Evolutionary conservation across 2,888 invertebrate genomes (phyloP).

Genomic region (Apodemia hepburni): DNA sequence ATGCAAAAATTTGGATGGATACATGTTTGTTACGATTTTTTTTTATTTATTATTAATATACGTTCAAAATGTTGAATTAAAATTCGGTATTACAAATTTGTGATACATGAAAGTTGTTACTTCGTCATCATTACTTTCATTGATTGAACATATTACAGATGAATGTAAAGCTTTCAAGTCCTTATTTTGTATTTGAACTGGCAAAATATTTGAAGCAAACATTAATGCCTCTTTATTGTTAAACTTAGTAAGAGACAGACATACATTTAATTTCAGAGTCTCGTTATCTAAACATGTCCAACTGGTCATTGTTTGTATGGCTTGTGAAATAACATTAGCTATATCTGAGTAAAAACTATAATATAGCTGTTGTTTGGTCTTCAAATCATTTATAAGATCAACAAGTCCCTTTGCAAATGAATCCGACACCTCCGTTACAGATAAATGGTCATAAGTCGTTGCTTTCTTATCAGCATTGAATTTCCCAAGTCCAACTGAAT

Average conservation of each 20-base stretch:
- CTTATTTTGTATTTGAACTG: neutral
- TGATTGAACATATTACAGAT: neutral
- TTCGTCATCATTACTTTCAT: slow-evolving; percentile 1
- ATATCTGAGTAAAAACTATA: neutral
- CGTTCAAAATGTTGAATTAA: slow-evolving; percentile 4
- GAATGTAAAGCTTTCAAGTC: neutral
- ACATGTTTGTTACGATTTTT: too few relatives aligned
- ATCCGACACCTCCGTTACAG: neutral
- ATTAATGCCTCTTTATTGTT: slow-evolving; percentile 3
- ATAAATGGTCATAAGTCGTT: slow-evolving; percentile 11
- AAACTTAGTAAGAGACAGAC: slow-evolving; percentile 1
- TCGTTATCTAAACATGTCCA: slow-evolving; percentile 9
- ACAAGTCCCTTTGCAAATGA: neutral
- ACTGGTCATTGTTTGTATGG: neutral
- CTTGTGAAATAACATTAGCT: neutral
- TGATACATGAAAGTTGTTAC: neutral
- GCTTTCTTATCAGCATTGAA: neutral
- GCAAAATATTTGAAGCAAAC: slow-evolving; percentile 5
- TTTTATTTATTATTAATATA: neutral
- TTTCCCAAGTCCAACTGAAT: slow-evolving; percentile 10
- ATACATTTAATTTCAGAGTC: neutral
- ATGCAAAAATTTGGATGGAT: too few relatives aligned
- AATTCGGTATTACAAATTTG: slow-evolving; percentile 5
- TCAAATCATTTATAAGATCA: neutral
- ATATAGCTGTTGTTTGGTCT: neutral